Conservation (phyloP, 2,797 vertebrate genomes). For the Notoglanidium macrostoma region DNA sequence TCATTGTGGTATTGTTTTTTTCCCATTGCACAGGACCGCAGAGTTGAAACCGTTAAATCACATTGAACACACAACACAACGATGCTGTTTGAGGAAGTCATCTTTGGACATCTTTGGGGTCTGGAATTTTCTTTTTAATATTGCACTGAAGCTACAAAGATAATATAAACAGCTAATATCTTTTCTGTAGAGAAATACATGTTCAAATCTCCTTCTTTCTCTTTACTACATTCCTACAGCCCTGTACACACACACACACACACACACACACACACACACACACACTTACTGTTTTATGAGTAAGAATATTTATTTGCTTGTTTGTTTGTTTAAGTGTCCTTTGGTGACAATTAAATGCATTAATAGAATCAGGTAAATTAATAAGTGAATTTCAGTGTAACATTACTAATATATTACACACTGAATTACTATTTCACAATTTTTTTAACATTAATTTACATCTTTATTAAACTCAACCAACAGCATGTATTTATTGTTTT, state of each 20-base stretch:
- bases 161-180: background rate
- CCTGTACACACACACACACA: too few relatives aligned
- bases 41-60: background rate
- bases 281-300: background rate
- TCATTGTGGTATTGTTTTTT: conserved; percentile 5
- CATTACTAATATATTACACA: too few relatives aligned
- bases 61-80: too few relatives aligned
- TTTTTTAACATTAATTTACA: too few relatives aligned
- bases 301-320: background rate
- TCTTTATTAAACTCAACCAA: too few relatives aligned
- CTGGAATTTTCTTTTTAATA: background rate
- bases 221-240: background rate
- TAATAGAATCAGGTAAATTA: background rate
- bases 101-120: background rate
- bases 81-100: background rate
- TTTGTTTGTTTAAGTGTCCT: background rate
- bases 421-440: too few relatives aligned
- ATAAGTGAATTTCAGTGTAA: background rate
- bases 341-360: background rate
- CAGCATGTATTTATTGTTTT: too few relatives aligned
- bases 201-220: background rate
- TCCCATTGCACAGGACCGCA: background rate
- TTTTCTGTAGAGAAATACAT: background rate
- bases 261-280: background rate
- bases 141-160: background rate